Evolutionary conservation across 2,888 invertebrate genomes (phyloP).

Genomic region (Augochlorella aurata): DNA sequence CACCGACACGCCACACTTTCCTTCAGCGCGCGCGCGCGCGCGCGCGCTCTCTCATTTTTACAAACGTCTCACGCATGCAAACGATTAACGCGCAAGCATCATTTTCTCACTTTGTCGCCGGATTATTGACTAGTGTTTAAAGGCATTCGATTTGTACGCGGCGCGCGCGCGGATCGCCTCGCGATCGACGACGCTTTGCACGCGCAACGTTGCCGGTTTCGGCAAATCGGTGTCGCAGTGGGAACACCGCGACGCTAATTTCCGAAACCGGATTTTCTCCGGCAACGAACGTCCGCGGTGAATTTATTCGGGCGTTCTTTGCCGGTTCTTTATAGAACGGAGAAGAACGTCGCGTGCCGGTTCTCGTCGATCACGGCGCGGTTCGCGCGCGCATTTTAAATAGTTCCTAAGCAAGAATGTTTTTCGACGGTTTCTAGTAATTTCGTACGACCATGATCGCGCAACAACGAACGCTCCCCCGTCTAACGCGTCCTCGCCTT

Average conservation of each 20-base stretch:
- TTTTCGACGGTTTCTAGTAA: slow-evolving; percentile 59
- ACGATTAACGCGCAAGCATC: slow-evolving; percentile 34
- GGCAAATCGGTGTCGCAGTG: neutral
- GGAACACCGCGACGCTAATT: neutral
- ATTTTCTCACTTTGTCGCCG: slow-evolving; percentile 39
- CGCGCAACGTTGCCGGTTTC: neutral
- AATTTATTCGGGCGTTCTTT: neutral
- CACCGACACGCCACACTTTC: slow-evolving; percentile 7
- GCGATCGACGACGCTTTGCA: neutral
- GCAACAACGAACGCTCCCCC: slow-evolving; percentile 2
- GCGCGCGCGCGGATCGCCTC: neutral
- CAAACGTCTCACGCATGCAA: slow-evolving; percentile 38
- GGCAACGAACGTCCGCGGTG: neutral
- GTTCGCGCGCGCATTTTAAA: slow-evolving; percentile 43
- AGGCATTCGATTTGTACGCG: slow-evolving; percentile 24
- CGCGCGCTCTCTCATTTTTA: neutral
- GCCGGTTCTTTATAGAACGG: neutral
- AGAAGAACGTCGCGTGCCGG: neutral
- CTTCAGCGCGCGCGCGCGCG: neutral
- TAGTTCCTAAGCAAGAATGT: slow-evolving; percentile 72
- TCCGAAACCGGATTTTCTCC: neutral
- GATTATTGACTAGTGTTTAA: slow-evolving; percentile 45
- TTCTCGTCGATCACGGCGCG: neutral
- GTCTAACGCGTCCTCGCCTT: neutral
- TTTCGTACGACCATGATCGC: slow-evolving; percentile 45